Evolutionary conservation across 2,888 invertebrate species (phyloP), one percentile per base, ranked within the genome.

Genomic region (Anaspis maculata): DNA sequence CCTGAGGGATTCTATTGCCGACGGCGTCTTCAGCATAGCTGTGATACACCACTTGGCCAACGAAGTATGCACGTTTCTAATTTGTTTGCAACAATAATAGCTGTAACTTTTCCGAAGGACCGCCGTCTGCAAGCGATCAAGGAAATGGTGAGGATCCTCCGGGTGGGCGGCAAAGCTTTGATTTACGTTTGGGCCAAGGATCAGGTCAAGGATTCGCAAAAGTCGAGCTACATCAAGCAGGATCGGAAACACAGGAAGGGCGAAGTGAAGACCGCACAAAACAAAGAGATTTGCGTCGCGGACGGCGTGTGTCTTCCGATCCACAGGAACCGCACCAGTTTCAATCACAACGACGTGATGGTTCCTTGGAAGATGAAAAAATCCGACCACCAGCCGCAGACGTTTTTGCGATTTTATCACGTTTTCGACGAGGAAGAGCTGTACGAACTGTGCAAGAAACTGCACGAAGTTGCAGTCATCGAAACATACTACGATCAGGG

Each of bases 181-280:
- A 79, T 98, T 37, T 95, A 96, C 45, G 97, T 96, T 0, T 98
- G 98, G 98, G 92, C 97, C 0, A 84, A 85, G 62, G 84, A 94
- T 57, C 95, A 95, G 64, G 70, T 72, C 2, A 74, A 69, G 39
- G 72, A 81, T 25, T 71, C 71, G 12, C 64, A 71, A 30, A 77
- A 77, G 51, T 82, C 83, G 1, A 75, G 74, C 32, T 89, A 86
- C 55, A 64, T 88, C 14, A 79, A 77, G 45, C 77, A 75, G 52
- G 72, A 70, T 46, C 70, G 70, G 40, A 71, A 70, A 42, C 66
- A 70, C 30, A 61, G 67, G 19, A 55, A 59, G n/a, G 51, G 55
- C 7, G 55, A 66, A 34, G 50, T 43, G 33, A 29, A 39, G n/a
- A 45, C 44, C 16, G 44, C 54, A 21, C 34, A 30, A 7, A 39